Conservation (phyloP, 2,797 vertebrate genomes). For the Pteropus rufus region DNA sequence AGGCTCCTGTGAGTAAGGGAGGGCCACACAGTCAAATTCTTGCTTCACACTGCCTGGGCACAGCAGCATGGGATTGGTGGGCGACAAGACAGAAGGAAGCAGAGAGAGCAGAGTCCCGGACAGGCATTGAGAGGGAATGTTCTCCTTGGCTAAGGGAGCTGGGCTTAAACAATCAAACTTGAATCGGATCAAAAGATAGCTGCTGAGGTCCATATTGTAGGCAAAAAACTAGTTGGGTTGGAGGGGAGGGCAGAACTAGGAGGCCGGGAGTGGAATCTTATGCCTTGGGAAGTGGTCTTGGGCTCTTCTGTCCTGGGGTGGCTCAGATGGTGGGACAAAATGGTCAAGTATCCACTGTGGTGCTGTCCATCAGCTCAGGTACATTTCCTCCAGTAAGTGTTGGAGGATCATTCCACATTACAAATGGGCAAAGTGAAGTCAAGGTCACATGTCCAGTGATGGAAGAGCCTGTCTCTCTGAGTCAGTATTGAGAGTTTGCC, state of each 20-base stretch:
- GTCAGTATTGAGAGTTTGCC: neutral
- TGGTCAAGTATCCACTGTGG: neutral
- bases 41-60: neutral
- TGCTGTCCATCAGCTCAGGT: neutral
- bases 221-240: neutral
- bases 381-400: neutral
- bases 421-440: neutral
- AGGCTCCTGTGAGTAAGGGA: neutral
- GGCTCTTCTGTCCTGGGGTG: neutral
- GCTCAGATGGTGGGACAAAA: neutral
- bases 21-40: neutral
- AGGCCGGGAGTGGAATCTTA: neutral
- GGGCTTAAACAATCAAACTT: neutral
- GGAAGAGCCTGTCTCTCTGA: neutral
- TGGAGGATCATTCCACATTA: neutral
- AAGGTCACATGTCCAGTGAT: neutral
- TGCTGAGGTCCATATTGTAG: neutral
- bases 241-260: neutral
- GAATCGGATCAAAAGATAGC: neutral
- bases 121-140: neutral
- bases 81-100: neutral
- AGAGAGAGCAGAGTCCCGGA: too few species aligned
- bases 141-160: neutral
- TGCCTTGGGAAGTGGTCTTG: neutral
- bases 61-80: neutral